A percentile compares a stretch with the other conserved stretches of the same genome.
phyloP scores from a whole-genome alignment of 2,113 vertebrate species.

The Platichthys stellatus region DNA sequence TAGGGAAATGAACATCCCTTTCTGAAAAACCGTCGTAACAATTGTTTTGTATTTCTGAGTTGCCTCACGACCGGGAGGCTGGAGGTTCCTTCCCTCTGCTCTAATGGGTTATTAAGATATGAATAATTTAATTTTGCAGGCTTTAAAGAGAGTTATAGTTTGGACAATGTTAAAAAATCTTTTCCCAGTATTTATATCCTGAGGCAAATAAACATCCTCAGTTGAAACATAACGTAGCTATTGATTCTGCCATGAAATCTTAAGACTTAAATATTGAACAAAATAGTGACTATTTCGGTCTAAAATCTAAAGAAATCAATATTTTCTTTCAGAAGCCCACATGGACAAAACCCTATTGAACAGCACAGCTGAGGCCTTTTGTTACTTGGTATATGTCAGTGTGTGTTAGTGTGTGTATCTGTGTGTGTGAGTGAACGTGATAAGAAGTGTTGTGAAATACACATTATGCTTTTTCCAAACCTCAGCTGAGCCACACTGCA shows the following conservation, averaged over 20 bases:
- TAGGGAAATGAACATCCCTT: too few relatives aligned
- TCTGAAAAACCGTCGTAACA: background rate
- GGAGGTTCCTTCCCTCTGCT: too few relatives aligned
- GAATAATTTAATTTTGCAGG: background rate
- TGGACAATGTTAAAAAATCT: background rate
- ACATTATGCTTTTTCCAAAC: constrained; percentile 6
- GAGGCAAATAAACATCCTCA: background rate
- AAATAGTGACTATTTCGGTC: background rate
- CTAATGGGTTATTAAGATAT: background rate
- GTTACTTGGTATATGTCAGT: background rate
- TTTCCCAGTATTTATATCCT: background rate
- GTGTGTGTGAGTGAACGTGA: background rate
- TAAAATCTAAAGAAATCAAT: background rate
- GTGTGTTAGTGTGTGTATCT: background rate
- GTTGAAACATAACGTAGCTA: background rate
- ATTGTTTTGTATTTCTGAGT: background rate
- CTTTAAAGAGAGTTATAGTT: constrained; percentile 1
- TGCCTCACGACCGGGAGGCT: background rate
- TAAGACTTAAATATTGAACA: background rate
- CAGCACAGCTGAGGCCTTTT: background rate
- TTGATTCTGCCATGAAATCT: constrained; percentile 1
- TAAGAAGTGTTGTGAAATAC: constrained; percentile 26
- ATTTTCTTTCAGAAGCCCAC: background rate
- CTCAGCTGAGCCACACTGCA: constrained; percentile 1
- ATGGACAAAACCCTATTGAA: background rate